A percentile compares a stretch with the other conserved stretches of the same genome.
phyloP scores from a whole-genome alignment of 2,888 invertebrate species.

The Folsomia manolachei region DNA sequence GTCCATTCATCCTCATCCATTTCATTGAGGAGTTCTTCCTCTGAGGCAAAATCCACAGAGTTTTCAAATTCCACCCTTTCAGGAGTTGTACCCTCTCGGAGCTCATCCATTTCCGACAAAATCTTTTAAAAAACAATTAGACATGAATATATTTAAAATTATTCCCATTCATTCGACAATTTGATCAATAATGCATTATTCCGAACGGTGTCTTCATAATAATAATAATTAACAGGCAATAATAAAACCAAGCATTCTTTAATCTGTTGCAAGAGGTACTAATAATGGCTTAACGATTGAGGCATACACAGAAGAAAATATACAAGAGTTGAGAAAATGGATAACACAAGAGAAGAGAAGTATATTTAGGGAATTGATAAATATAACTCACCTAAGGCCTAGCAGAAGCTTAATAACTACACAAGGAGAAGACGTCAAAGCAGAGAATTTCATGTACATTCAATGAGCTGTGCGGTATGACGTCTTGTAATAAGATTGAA shows the following conservation, averaged over 20 bases:
- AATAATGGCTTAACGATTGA: too few species aligned
- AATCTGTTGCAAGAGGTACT: too few species aligned
- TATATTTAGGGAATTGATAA: too few species aligned
- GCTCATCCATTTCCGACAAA: conserved; percentile 49
- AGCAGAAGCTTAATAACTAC: neutral
- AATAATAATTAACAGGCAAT: too few species aligned
- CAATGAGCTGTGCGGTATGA: neutral
- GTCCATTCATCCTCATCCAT: conserved; percentile 97
- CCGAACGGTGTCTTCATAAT: too few species aligned
- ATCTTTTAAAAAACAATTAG: conserved; percentile 35
- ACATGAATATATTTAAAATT: too few species aligned
- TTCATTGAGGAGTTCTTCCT: conserved; percentile 64
- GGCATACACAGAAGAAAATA: neutral
- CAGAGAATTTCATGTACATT: neutral
- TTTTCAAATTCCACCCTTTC: conserved; percentile 79
- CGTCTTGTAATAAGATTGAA: neutral
- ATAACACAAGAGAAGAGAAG: too few species aligned
- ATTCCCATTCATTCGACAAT: too few species aligned
- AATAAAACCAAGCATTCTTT: too few species aligned
- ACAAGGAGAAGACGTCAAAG: neutral
- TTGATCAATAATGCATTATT: too few species aligned
- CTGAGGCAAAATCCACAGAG: conserved; percentile 54
- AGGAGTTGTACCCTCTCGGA: conserved; percentile 63
- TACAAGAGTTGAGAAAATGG: too few species aligned
- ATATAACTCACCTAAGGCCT: neutral